Conservation (phyloP, 2,113 vertebrate species). For the Rallus limicola region DNA sequence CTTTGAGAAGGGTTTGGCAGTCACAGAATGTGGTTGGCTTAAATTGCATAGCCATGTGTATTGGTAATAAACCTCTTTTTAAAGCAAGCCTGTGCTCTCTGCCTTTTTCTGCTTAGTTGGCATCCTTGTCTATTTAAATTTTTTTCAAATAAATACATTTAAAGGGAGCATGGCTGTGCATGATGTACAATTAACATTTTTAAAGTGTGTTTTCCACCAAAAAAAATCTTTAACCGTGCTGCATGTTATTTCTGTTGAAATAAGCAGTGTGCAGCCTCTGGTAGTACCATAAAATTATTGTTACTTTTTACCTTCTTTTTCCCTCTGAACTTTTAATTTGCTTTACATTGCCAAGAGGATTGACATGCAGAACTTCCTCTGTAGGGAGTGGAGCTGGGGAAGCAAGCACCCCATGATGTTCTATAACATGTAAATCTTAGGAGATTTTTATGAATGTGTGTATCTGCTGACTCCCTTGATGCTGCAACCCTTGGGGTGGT, state of each 20-base stretch:
- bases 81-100: neutral
- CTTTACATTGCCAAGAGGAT: neutral
- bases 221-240: neutral
- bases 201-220: accelerated
- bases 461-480: neutral
- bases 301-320: neutral
- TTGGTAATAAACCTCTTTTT: neutral
- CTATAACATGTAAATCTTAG: neutral
- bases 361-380: neutral
- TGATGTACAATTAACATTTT: neutral
- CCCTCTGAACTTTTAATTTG: neutral
- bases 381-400: neutral
- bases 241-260: neutral
- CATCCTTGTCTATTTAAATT: neutral
- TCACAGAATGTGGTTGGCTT: neutral
- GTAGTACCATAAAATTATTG: neutral
- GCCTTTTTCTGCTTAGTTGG: neutral
- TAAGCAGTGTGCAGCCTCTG: neutral
- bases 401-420: neutral
- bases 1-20: neutral
- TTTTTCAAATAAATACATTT: neutral
- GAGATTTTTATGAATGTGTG: neutral
- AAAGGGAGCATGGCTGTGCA: neutral
- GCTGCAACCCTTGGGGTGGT: neutral
- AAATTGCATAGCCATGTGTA: neutral